phyloP scores from a whole-genome alignment of 2,888 invertebrate genomes.

The Agonopterix subpropinquella region DNA sequence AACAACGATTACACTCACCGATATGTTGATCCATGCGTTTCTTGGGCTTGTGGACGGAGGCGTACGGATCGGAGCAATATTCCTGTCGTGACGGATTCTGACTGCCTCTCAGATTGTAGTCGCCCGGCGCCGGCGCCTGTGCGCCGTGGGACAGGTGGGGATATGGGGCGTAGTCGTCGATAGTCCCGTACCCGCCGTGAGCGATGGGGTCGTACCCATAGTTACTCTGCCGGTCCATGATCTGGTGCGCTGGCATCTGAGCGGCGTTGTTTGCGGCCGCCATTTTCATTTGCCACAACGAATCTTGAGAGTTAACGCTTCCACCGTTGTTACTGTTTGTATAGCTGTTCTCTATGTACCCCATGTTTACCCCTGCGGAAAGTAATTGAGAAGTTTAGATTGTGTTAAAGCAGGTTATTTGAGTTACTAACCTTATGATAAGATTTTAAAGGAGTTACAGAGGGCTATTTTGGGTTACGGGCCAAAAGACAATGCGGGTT shows the following conservation, averaged over 20 bases:
- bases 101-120: slow-evolving; percentile 81
- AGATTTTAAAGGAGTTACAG: too few species aligned
- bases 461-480: too few species aligned
- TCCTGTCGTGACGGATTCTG: slow-evolving; percentile 91
- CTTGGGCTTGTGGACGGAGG: slow-evolving; percentile 92
- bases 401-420: too few species aligned
- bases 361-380: slow-evolving; percentile 86
- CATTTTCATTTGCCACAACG: slow-evolving; percentile 95
- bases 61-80: slow-evolving; percentile 92
- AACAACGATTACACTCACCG: slow-evolving; percentile 74
- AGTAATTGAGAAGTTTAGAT: too few species aligned
- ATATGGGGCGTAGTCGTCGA: slow-evolving; percentile 88
- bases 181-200: slow-evolving; percentile 90
- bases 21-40: slow-evolving; percentile 91
- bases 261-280: slow-evolving; percentile 84
- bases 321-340: slow-evolving; percentile 97
- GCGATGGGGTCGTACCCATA: slow-evolving; percentile 85
- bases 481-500: too few species aligned
- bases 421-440: too few species aligned
- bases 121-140: slow-evolving; percentile 77
- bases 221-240: slow-evolving; percentile 80
- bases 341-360: slow-evolving; percentile 93
- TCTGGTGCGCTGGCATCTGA: slow-evolving; percentile 51
- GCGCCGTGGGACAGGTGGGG: slow-evolving; percentile 80
- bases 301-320: slow-evolving; percentile 95